phyloP scores from a whole-genome alignment of 1,140 invertebrate genomes.

The Hormaphis cornu region DNA sequence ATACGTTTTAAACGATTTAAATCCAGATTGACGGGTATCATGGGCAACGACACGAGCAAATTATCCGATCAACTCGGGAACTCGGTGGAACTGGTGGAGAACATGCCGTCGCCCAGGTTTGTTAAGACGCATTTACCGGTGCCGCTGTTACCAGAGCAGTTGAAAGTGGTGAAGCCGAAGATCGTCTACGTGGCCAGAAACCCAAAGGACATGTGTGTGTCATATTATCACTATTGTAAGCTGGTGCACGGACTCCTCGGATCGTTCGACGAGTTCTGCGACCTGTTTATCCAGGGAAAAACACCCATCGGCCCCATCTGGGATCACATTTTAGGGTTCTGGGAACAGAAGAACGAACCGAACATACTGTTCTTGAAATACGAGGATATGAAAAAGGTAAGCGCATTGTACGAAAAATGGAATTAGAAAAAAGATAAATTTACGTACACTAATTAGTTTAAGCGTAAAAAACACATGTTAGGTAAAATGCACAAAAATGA shows the following conservation, averaged over 20 bases:
- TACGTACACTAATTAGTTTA: too few relatives aligned
- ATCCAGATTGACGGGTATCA: slow-evolving; percentile 44
- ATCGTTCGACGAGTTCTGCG: slow-evolving; percentile 70
- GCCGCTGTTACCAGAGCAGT: slow-evolving; percentile 57
- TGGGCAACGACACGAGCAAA: slow-evolving; percentile 44
- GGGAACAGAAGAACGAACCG: slow-evolving; percentile 42
- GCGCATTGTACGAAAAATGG: background rate
- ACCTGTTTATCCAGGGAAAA: slow-evolving; percentile 62
- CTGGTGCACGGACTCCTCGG: slow-evolving; percentile 60
- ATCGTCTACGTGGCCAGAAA: slow-evolving; percentile 84
- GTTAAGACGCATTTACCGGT: slow-evolving; percentile 73
- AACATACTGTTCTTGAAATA: slow-evolving; percentile 48
- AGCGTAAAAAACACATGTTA: too few relatives aligned
- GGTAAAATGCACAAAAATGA: too few relatives aligned
- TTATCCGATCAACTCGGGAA: slow-evolving; percentile 47
- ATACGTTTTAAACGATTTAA: background rate
- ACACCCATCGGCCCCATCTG: slow-evolving; percentile 41
- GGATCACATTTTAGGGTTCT: slow-evolving; percentile 41
- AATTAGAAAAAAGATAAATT: background rate
- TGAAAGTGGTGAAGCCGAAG: slow-evolving; percentile 61
- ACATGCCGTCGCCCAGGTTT: slow-evolving; percentile 57
- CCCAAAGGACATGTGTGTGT: slow-evolving; percentile 88
- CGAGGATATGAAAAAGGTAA: slow-evolving; percentile 45
- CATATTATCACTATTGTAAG: slow-evolving; percentile 76
- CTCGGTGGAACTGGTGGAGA: slow-evolving; percentile 58